phyloP scores from a whole-genome alignment of 2,888 invertebrate species.

The Euclidia mi region DNA sequence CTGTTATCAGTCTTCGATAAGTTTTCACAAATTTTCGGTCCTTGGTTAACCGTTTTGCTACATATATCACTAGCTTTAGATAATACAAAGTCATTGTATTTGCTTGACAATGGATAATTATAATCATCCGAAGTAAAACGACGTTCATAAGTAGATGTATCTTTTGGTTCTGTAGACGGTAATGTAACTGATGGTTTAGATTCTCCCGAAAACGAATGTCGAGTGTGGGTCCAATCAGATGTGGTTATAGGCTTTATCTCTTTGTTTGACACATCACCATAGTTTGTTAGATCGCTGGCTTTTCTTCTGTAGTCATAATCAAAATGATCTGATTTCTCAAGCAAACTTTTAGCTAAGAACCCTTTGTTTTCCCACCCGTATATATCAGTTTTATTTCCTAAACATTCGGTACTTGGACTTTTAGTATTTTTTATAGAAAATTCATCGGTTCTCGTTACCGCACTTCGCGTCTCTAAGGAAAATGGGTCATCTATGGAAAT shows the following conservation, averaged over 20 bases:
- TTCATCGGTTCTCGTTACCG: conserved; percentile 63
- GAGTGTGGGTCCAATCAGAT: conserved; percentile 68
- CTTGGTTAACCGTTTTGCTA: conserved; percentile 78
- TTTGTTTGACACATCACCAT: conserved; percentile 56
- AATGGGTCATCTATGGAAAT: conserved; percentile 87
- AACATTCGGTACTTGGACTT: conserved; percentile 81
- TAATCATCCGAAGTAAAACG: conserved; percentile 77
- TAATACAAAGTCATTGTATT: conserved; percentile 82
- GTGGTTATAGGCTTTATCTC: conserved; percentile 62
- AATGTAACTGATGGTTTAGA: conserved; percentile 76
- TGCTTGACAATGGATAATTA: conserved; percentile 78
- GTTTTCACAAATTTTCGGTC: conserved; percentile 80
- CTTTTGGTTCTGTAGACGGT: conserved; percentile 76
- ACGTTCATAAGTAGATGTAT: conserved; percentile 73
- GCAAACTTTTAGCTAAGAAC: conserved; percentile 73
- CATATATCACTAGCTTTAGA: conserved; percentile 83
- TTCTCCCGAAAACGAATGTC: conserved; percentile 80
- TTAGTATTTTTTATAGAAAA: conserved; percentile 68
- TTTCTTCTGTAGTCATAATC: conserved; percentile 68
- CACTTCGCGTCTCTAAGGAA: conserved; percentile 76
- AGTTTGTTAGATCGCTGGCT: conserved; percentile 59
- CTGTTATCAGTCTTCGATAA: conserved; percentile 85
- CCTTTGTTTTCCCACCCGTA: conserved; percentile 89
- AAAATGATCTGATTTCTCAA: conserved; percentile 64
- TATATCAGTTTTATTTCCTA: conserved; percentile 84